Evolutionary conservation across 2,113 vertebrate genomes (phyloP), one percentile per base, ranked within the genome.

Genomic region (Eupsittula cactorum): DNA sequence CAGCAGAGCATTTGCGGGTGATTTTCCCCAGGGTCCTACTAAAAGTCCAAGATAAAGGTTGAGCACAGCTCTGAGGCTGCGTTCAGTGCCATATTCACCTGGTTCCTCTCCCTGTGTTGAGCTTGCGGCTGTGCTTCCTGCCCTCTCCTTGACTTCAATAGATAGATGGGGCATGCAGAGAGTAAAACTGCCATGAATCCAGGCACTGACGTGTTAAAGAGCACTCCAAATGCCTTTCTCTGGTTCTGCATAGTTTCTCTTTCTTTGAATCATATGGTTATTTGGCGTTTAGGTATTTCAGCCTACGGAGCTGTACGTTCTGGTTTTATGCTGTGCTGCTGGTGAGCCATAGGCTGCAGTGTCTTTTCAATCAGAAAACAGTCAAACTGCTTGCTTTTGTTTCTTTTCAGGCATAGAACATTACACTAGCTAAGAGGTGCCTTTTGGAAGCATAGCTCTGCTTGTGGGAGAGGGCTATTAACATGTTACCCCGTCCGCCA

Each of bases 251-350:
- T 24, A 0, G 2, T 88, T 88, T 18, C 74, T 79, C 86, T 84
- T 82, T 33, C 29, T 68, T 76, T 75, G 53, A 91, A 86, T 76
- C 77, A 31, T 25, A 73, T 1, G 46, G 93, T 82, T 93, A 68
- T 87, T 62, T 88, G 86, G 92, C 94, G 95, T 84, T 88, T 41
- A 47, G 79, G 86, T 79, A 84, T 76, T 95, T 88, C 88, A 95
- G 82, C 92, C 78, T 75, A 49, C 9, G 2, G 94, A 85, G 85
- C 60, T 59, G 52, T 76, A 88, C 6, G 3, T 75, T 70, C 78
- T 84, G 65, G 4, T 75, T 76, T 85, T 31, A 33, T 64, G 44
- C 71, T 19, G 16, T 47, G 79, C 33, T 87, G 71, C 37, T 83
- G 78, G 52, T 24, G 62, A 97, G 76, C 91, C 85, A 59, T 65